These are phyloP conservation scores for Sceloporus tristichus DNA, from an alignment of 2,113 vertebrate genomes.

Conservation along the genomic window DNA sequence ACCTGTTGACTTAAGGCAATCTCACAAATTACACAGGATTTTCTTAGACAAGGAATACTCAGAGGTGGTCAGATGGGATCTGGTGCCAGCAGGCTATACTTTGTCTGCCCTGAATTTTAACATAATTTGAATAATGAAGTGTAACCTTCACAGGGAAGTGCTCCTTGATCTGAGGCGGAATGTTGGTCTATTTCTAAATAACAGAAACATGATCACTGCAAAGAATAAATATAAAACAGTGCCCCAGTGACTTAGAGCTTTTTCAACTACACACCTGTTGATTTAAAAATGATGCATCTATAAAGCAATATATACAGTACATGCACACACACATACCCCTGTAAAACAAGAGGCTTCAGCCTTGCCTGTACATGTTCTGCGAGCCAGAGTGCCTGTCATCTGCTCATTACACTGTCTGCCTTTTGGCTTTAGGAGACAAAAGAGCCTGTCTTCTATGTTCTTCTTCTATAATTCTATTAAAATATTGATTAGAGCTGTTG, in stretches of 20 bases:
- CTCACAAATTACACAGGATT: too few species aligned
- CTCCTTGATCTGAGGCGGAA: neutral
- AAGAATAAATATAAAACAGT: neutral
- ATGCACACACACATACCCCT: neutral
- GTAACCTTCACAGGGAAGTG: neutral
- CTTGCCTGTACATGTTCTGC: conserved; percentile 14
- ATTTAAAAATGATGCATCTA: neutral
- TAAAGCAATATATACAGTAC: neutral
- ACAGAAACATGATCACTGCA: neutral
- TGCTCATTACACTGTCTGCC: conserved; percentile 58
- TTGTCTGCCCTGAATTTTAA: too few species aligned
- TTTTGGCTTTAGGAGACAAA: conserved; percentile 21
- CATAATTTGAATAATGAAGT: neutral
- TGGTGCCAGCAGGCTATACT: too few species aligned
- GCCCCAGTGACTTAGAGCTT: neutral
- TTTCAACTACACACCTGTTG: neutral
- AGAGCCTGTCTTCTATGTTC: conserved; percentile 30
- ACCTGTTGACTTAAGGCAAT: too few species aligned
- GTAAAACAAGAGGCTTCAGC: conserved; percentile 41
- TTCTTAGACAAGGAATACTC: too few species aligned
- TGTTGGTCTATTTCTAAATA: neutral
- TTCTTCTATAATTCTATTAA: conserved; percentile 55
- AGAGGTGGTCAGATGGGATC: too few species aligned
- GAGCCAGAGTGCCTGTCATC: neutral
- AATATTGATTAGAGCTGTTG: conserved; percentile 60